phyloP scores from a whole-genome alignment of 2,113 vertebrate genomes.

The Brachyhypopomus occidentalis region DNA sequence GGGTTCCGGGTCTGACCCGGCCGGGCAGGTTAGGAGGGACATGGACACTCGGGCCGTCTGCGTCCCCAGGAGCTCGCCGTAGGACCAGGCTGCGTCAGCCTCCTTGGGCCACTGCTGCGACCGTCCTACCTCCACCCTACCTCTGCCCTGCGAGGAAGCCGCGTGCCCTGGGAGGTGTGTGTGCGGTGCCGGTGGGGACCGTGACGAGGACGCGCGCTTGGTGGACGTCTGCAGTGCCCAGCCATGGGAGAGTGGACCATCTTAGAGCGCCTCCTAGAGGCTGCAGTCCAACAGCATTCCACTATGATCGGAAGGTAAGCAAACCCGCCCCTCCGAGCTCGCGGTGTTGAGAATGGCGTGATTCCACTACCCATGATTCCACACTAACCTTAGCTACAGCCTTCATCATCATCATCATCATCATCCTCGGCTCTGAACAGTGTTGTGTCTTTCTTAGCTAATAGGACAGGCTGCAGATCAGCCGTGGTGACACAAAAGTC shows the following conservation, averaged over 20 bases:
- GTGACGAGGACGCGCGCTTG: slow-evolving; percentile 23
- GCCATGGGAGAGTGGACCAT: slow-evolving; percentile 99
- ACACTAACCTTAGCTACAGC: no score
- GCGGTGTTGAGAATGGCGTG: not conserved
- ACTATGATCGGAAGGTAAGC: slow-evolving; percentile 99
- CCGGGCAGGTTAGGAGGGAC: not conserved
- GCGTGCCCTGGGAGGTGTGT: no score
- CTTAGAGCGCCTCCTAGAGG: slow-evolving; percentile 97
- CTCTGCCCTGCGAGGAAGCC: no score
- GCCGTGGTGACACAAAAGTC: no score
- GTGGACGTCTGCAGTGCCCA: slow-evolving; percentile 69
- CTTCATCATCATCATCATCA: no score
- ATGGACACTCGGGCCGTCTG: slow-evolving; percentile 13
- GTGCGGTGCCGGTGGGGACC: no score
- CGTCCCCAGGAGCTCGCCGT: not conserved
- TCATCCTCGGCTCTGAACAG: no score
- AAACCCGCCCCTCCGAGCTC: slow-evolving; percentile 8
- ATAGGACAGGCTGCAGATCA: no score
- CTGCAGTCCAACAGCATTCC: slow-evolving; percentile 97
- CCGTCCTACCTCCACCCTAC: not conserved
- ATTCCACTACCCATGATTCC: not conserved
- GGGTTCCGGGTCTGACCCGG: not conserved
- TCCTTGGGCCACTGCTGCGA: slow-evolving; percentile 14
- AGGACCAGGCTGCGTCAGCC: not conserved
- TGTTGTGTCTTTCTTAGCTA: no score